phyloP scores from a whole-genome alignment of 2,113 vertebrate genomes.

The Clarias batrachus region DNA sequence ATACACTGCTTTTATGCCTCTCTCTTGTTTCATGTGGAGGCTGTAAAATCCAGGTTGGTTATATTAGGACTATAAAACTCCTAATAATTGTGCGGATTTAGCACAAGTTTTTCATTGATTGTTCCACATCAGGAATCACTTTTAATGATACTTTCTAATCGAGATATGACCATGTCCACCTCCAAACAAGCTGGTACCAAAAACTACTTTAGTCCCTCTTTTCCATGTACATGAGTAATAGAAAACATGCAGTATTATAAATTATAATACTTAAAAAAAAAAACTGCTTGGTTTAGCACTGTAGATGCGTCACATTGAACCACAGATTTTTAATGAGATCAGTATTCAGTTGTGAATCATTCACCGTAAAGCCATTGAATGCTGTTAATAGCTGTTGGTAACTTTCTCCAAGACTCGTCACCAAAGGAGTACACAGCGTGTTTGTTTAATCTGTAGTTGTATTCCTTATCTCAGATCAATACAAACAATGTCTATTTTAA shows the following conservation, averaged over 20 bases:
- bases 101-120: background rate
- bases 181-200: background rate
- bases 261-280: background rate
- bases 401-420: background rate
- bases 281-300: too few relatives aligned
- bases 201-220: background rate
- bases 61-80: slow-evolving; percentile 57
- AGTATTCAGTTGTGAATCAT: background rate
- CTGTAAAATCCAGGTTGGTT: slow-evolving; percentile 42
- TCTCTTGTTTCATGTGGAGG: slow-evolving; percentile 42
- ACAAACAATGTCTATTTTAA: background rate
- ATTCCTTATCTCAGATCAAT: background rate
- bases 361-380: too few relatives aligned
- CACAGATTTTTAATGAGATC: background rate
- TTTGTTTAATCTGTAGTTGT: background rate
- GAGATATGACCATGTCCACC: background rate
- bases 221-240: background rate
- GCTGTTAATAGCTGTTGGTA: background rate
- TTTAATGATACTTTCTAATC: background rate
- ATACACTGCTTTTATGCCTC: slow-evolving; percentile 46
- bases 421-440: background rate
- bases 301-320: background rate
- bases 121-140: background rate
- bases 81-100: background rate
- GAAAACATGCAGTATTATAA: background rate